phyloP scores from a whole-genome alignment of 2,113 vertebrate species.

The Okapia johnstoni region DNA sequence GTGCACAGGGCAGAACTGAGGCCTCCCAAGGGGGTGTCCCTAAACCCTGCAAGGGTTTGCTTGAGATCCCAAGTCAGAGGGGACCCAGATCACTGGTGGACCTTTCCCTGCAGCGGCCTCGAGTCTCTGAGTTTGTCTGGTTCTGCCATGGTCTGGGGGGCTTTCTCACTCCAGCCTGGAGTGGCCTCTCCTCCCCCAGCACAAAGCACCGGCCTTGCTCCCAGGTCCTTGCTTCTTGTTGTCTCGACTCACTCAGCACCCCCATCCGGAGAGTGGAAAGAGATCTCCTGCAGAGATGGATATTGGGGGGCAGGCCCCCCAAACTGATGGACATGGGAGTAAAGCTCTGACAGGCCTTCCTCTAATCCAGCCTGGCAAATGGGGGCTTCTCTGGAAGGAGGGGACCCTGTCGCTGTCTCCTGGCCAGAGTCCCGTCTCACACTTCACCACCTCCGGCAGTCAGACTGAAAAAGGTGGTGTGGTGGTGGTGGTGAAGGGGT shows the following conservation, averaged over 20 bases:
- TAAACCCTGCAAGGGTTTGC: not conserved
- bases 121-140: conserved; percentile 24
- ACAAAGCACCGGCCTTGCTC: conserved; percentile 39
- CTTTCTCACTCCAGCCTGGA: not conserved
- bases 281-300: not conserved
- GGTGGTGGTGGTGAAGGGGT: conserved; percentile 21
- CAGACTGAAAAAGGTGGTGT: conserved; percentile 36
- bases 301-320: conserved; percentile 65
- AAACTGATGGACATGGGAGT: not conserved
- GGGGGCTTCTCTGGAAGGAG: not conserved
- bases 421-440: not conserved
- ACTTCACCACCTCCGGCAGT: not conserved
- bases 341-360: not conserved
- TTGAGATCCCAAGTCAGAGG: conserved; percentile 5
- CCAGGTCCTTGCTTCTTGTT: not conserved
- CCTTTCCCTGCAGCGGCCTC: not conserved
- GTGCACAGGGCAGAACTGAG: not conserved
- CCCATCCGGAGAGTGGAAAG: not conserved
- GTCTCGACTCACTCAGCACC: not conserved
- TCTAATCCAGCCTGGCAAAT: not conserved
- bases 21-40: not conserved
- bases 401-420: not conserved
- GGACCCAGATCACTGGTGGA: not conserved
- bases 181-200: not conserved
- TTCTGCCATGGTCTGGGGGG: not conserved